Conservation (phyloP, 1,140 invertebrate species). For the Trigoniulus corallinus region DNA sequence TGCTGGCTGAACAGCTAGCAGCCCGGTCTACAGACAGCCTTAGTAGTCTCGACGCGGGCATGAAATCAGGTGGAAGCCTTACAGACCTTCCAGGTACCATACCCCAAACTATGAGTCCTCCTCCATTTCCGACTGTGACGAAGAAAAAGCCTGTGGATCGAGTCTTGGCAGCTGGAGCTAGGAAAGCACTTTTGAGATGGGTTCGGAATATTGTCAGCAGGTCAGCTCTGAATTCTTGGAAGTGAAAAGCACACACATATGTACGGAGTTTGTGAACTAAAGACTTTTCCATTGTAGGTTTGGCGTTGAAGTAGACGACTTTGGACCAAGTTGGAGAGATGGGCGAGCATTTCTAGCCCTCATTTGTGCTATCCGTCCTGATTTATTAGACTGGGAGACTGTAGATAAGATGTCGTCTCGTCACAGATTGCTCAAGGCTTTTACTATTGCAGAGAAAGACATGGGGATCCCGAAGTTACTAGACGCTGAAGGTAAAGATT, state of each 20-base stretch:
- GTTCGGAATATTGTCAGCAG: constrained; percentile 28
- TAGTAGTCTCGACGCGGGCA: constrained; percentile 31
- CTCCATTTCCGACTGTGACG: constrained; percentile 25
- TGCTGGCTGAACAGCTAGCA: constrained; percentile 60
- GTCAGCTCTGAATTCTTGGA: background rate
- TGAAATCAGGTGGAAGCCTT: constrained; percentile 11
- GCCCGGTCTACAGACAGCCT: constrained; percentile 59
- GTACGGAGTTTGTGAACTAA: background rate
- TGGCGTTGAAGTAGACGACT: constrained; percentile 79
- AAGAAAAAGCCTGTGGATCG: constrained; percentile 41
- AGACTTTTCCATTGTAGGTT: constrained; percentile 42
- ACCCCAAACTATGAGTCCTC: too few species aligned
- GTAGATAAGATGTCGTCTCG: constrained; percentile 18
- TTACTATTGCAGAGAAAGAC: constrained; percentile 78
- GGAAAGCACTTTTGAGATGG: constrained; percentile 85
- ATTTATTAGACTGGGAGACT: constrained; percentile 60
- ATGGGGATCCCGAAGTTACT: constrained; percentile 82
- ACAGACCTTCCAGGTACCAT: constrained; percentile 7
- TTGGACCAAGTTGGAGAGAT: constrained; percentile 92
- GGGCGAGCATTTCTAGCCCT: constrained; percentile 91
- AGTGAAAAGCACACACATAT: background rate
- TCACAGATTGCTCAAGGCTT: constrained; percentile 72
- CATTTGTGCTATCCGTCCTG: constrained; percentile 85
- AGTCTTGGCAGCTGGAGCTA: constrained; percentile 51
- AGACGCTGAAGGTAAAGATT: constrained; percentile 67